These are phyloP conservation scores for Drepanosiphum platanoidis DNA, from an alignment of 2,888 invertebrate genomes.

Conservation along the genomic window DNA sequence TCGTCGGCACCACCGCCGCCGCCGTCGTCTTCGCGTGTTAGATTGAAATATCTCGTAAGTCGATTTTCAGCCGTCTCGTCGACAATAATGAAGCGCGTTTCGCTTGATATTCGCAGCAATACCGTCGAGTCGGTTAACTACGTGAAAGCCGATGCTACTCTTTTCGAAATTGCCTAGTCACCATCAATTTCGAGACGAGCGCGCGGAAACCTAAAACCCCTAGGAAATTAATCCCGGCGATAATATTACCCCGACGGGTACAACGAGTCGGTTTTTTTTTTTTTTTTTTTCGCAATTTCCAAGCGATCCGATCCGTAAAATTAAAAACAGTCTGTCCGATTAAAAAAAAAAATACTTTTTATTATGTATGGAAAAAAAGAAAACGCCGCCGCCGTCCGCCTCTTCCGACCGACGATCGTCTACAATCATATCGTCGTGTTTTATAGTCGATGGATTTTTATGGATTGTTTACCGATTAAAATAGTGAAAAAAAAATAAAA, in stretches of 20 bases:
- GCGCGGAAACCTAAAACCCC: background rate
- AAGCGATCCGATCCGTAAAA: background rate
- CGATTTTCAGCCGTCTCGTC: background rate
- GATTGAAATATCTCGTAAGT: background rate
- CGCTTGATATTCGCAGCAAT: background rate
- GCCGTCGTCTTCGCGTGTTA: no score
- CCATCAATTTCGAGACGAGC: background rate
- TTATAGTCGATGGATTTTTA: no score
- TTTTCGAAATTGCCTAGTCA: slow-evolving; percentile 28
- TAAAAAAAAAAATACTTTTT: background rate
- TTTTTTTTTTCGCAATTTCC: background rate
- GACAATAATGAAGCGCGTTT: slow-evolving; percentile 31
- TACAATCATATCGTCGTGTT: no score
- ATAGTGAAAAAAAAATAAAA: no score
- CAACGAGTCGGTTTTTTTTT: no score
- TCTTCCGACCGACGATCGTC: background rate
- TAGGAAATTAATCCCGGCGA: background rate
- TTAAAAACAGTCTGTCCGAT: background rate
- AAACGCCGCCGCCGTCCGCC: background rate
- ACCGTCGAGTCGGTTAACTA: slow-evolving; percentile 5
- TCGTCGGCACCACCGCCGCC: background rate
- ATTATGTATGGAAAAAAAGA: background rate
- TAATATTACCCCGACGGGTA: background rate
- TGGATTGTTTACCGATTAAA: no score
- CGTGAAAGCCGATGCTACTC: slow-evolving; percentile 21